Percentiles rank a stretch among this genome's conserved stretches.
These are phyloP conservation scores for Lycophotia porphyrea DNA, from an alignment of 2,888 invertebrate species.

Conservation along the genomic window DNA sequence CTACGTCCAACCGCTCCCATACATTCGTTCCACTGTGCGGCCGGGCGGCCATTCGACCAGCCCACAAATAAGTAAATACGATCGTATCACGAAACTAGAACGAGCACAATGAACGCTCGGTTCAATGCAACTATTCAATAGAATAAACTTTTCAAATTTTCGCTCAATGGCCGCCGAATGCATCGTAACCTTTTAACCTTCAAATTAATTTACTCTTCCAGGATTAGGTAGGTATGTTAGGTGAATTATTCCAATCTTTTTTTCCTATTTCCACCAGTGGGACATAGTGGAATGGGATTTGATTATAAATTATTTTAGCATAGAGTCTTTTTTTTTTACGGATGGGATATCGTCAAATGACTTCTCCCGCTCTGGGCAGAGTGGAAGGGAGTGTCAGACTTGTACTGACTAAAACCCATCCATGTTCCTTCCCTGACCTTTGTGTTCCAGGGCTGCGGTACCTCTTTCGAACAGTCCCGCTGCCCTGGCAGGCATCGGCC, in stretches of 20 bases:
- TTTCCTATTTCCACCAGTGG: not conserved
- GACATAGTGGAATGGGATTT: not conserved
- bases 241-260: not conserved
- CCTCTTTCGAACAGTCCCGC: no score
- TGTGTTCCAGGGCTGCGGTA: no score
- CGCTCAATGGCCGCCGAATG: conserved; percentile 57
- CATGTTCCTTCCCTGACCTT: no score
- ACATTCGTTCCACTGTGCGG: no score
- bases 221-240: not conserved
- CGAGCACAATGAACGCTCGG: conserved; percentile 53
- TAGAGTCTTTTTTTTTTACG: no score
- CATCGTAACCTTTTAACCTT: conserved; percentile 58
- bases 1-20: no score
- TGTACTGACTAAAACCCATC: no score
- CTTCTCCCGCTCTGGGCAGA: no score
- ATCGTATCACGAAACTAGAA: conserved; percentile 61
- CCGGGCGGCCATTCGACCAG: conserved; percentile 26
- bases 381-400: no score
- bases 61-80: conserved; percentile 53
- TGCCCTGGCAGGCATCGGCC: no score
- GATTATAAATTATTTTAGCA: not conserved
- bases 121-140: conserved; percentile 60
- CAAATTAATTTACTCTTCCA: conserved; percentile 37
- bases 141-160: conserved; percentile 61
- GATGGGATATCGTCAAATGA: no score